Conservation (phyloP, 2,113 vertebrate genomes). For the Sminthopsis crassicaudata region DNA sequence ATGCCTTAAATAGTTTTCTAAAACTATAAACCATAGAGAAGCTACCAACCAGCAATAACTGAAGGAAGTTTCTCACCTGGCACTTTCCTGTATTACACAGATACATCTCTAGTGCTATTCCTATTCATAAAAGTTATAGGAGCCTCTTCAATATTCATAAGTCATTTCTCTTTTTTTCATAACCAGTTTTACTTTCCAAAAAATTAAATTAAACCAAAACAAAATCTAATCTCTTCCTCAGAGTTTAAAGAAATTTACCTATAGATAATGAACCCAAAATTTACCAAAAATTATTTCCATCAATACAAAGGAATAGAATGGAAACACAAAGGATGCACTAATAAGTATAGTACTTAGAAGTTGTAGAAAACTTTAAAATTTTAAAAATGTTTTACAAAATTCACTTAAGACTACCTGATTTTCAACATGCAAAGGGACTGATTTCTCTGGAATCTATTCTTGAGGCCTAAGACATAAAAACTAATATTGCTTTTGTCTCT, state of each 20-base stretch:
- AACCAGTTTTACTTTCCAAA: neutral
- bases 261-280: neutral
- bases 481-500: neutral
- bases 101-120: neutral
- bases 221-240: neutral
- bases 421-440: neutral
- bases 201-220: neutral
- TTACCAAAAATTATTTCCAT: conserved; percentile 1
- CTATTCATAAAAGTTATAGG: neutral
- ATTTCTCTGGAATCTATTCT: conserved; percentile 41
- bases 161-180: neutral
- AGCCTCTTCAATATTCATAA: neutral
- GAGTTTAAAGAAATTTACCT: neutral
- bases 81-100: neutral
- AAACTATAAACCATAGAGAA: neutral
- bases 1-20: neutral
- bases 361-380: neutral
- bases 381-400: neutral
- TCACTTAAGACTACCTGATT: neutral
- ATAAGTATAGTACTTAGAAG: neutral
- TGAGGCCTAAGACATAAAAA: neutral
- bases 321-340: neutral
- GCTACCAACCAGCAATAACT: neutral
- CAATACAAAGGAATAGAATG: conserved; percentile 14
- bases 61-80: neutral